Percentiles rank a stretch among this genome's conserved stretches.
Conservation (phyloP, 2,888 invertebrate genomes). For the Cosmia pyralina region DNA sequence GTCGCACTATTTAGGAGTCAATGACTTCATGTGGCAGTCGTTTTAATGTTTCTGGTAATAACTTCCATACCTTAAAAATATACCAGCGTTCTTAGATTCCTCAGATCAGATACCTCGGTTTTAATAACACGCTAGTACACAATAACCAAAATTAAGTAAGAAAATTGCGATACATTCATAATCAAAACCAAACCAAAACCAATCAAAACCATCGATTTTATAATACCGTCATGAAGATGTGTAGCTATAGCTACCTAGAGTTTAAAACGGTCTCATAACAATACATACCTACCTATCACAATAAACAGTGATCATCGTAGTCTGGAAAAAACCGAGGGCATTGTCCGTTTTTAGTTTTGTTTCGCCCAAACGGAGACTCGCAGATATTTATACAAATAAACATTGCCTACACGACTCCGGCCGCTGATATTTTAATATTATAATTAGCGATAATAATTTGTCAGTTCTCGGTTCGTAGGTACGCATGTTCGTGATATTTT, state of each 20-base stretch:
- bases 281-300: constrained; percentile 40
- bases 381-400: constrained; percentile 40
- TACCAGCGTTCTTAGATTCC: constrained; percentile 2
- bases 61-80: constrained; percentile 31
- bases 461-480: neutral
- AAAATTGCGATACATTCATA: neutral
- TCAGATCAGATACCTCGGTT: constrained; percentile 2
- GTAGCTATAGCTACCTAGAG: constrained; percentile 8
- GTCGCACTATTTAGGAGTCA: constrained; percentile 78
- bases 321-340: constrained; percentile 85
- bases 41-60: constrained; percentile 45
- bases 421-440: constrained; percentile 23
- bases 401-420: constrained; percentile 20
- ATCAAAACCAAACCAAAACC: neutral
- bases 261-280: constrained; percentile 51
- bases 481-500: constrained; percentile 19
- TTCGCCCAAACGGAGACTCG: constrained; percentile 77
- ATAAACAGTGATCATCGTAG: constrained; percentile 69
- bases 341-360: constrained; percentile 85
- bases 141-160: neutral
- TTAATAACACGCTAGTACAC: neutral
- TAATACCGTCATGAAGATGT: constrained; percentile 5
- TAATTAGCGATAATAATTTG: constrained; percentile 14
- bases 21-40: constrained; percentile 69
- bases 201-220: neutral